Evolutionary conservation across 1,140 invertebrate species (phyloP).

Genomic region (Neodiprion pinetum): DNA sequence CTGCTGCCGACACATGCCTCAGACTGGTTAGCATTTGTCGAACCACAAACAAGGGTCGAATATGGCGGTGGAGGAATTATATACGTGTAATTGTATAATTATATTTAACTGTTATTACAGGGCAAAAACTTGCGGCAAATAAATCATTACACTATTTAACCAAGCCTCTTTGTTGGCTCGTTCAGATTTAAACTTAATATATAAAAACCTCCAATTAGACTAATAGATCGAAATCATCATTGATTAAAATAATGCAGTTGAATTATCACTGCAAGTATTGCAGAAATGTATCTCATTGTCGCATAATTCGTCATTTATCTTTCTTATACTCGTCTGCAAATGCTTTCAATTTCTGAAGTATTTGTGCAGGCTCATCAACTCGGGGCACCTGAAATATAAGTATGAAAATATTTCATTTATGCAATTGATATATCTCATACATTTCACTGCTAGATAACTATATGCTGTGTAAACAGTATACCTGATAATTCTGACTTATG

Average conservation of each 20-base stretch:
- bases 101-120: conserved; percentile 26
- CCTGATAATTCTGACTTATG: conserved; percentile 83
- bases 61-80: conserved; percentile 86
- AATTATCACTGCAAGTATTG: conserved; percentile 29
- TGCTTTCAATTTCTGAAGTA: conserved; percentile 73
- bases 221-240: conserved; percentile 20
- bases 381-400: conserved; percentile 73
- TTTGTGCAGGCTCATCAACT: conserved; percentile 77
- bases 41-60: conserved; percentile 87
- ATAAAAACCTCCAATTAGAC: conserved; percentile 30
- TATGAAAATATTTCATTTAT: conserved; percentile 18
- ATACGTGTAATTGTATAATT: conserved; percentile 62
- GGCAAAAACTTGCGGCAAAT: background rate
- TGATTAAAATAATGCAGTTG: conserved; percentile 22
- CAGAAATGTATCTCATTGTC: conserved; percentile 9
- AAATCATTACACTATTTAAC: background rate
- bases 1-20: conserved; percentile 96
- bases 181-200: background rate
- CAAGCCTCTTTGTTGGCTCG: background rate
- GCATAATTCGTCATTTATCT: conserved; percentile 40
- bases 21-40: conserved; percentile 98
- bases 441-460: too few species aligned
- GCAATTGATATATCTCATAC: background rate
- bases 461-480: conserved; percentile 49
- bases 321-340: conserved; percentile 74